Evolutionary conservation across 2,113 vertebrate species (phyloP), one percentile per base, ranked within the genome.

Genomic region (Nansenia antarctica): DNA sequence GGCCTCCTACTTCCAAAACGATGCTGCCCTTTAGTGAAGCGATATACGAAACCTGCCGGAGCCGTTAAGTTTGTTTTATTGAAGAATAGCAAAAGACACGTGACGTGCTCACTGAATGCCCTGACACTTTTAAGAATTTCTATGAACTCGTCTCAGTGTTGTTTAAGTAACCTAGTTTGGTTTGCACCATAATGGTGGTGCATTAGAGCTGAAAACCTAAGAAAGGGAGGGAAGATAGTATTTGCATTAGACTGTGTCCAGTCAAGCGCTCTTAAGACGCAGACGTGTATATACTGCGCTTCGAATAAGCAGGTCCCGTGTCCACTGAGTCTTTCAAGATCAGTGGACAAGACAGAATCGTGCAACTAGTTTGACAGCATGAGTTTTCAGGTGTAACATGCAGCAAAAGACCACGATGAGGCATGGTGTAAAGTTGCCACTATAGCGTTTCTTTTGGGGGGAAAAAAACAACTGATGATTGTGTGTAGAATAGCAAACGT

Each of bases 211-310:
- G 77, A 86, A 80, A 72, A 72, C 27, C 30, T 8, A 52, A 49
- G 31, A 49, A 15, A 68, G 45, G 53, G 5, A 70, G 58, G 82
- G 42, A 74, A 75, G 49, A 55, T 29, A 65, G 62, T 15, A 87
- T 90, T 91, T 81, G 79, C 87, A 92, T 90, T 30, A 87, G 70
- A 91, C 72, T 87, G 84, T 77, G 76, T 2, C 29, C 77, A 88
- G 79, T 70, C 74, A 80, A 47, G 84, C 86, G 80, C 62, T 73
- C 53, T 73, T 80, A 88, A 90, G 63, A 78, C 77, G 64, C 57
- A 88, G 82, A 85, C 76, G 74, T 79, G 85, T 78, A 82, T 79
- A 77, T 83, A 87, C 80, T 68, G 70, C 67, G 70, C 78, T 64
- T 32, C 60, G 74, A 73, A 72, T 62, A 63, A 34, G 15, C 30